Conservation (phyloP, 2,888 invertebrate species). For the Eupithecia tripunctaria region DNA sequence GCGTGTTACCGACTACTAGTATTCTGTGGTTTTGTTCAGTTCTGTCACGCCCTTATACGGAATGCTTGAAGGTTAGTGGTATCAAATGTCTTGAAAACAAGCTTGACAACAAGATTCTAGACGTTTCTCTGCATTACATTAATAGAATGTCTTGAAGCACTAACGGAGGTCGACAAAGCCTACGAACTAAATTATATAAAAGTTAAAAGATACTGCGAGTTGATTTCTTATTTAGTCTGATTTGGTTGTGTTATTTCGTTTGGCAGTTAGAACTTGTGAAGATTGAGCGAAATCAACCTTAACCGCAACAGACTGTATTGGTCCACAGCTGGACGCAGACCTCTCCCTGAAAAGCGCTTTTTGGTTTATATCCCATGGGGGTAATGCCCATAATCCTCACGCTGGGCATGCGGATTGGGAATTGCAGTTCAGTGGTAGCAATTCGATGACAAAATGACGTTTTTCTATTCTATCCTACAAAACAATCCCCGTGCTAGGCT, state of each 20-base stretch:
- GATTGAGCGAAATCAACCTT: neutral
- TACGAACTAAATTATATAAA: neutral
- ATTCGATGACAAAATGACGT: too few relatives aligned
- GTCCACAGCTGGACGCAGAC: too few relatives aligned
- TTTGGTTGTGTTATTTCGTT: neutral
- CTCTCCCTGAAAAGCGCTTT: too few relatives aligned
- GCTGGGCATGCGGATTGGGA: too few relatives aligned
- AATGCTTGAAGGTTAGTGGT: conserved; percentile 36
- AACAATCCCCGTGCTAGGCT: too few relatives aligned
- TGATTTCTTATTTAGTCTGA: too few relatives aligned
- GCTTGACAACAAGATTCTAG: conserved; percentile 31
- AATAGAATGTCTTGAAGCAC: conserved; percentile 16
- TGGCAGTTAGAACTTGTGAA: neutral
- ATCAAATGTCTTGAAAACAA: conserved; percentile 35
- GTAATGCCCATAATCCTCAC: too few relatives aligned
- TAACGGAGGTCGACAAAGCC: neutral
- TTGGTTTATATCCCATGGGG: too few relatives aligned
- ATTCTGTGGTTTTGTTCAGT: conserved; percentile 28
- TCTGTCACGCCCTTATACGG: conserved; percentile 34
- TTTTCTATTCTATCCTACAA: too few relatives aligned
- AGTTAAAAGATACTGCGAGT: neutral
- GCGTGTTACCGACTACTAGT: neutral
- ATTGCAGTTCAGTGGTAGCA: too few relatives aligned
- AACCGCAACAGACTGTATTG: too few relatives aligned
- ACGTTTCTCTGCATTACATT: conserved; percentile 23